phyloP scores from a whole-genome alignment of 2,888 invertebrate genomes.

The Caenorhabditis sp. region DNA sequence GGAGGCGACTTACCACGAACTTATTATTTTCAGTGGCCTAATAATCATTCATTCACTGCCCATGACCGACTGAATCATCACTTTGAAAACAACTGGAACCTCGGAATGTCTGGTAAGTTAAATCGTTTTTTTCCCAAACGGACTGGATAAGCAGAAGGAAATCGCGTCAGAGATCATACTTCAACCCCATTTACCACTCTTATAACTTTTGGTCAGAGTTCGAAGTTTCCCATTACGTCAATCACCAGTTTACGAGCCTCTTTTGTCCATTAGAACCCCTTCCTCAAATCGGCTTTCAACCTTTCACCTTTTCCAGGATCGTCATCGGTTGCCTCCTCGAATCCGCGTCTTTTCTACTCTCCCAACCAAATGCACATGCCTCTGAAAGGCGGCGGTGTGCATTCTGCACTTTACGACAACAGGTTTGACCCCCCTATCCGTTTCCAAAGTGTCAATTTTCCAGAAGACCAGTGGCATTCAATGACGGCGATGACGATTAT shows the following conservation, averaged over 20 bases:
- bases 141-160: no score
- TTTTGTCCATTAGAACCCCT: neutral
- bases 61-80: constrained; percentile 51
- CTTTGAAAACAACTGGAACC: constrained; percentile 36
- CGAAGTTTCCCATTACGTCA: constrained; percentile 18
- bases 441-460: neutral
- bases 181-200: no score
- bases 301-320: constrained; percentile 47
- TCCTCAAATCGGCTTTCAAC: neutral
- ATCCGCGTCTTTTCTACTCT: constrained; percentile 37
- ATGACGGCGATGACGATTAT: constrained; percentile 11
- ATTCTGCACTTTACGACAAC: constrained; percentile 49
- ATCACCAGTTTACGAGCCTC: constrained; percentile 16
- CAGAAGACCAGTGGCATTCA: constrained; percentile 29
- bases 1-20: no score
- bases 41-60: constrained; percentile 11
- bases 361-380: constrained; percentile 59
- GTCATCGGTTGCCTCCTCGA: constrained; percentile 44
- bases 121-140: no score
- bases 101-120: constrained; percentile 46
- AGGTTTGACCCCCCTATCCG: no score
- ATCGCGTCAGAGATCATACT: no score
- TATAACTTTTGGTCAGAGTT: no score
- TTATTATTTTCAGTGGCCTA: constrained; percentile 39
- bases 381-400: constrained; percentile 44